Conservation (phyloP, 2,113 vertebrate genomes). For the Ascaphus truei region DNA sequence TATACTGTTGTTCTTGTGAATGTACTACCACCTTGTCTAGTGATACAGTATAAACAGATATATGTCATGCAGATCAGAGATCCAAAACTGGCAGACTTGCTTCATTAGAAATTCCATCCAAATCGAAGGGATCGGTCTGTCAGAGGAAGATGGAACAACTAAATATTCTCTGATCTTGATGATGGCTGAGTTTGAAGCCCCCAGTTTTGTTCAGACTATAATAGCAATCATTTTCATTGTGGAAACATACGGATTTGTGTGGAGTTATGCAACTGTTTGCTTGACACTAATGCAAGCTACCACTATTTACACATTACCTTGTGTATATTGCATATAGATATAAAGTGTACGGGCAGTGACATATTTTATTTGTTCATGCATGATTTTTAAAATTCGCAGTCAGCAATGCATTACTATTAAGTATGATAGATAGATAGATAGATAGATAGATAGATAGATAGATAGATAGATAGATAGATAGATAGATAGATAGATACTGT, state of each 20-base stretch:
- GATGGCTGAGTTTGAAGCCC: too few species aligned
- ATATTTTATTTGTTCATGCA: not conserved
- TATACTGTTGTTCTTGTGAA: constrained; percentile 14
- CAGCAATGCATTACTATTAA: too few species aligned
- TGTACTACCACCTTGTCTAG: constrained; percentile 24
- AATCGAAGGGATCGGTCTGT: too few species aligned
- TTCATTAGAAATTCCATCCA: constrained; percentile 21
- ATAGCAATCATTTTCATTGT: not conserved
- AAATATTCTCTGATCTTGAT: too few species aligned
- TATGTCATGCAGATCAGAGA: not conserved
- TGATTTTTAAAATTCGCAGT: not conserved
- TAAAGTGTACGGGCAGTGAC: not conserved
- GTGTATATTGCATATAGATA: not conserved
- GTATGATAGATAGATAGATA: too few species aligned
- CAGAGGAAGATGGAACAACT: not conserved
- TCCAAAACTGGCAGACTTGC: constrained; percentile 14
- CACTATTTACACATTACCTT: not conserved
- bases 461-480: too few species aligned
- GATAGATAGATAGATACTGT: too few species aligned
- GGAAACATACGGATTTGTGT: not conserved
- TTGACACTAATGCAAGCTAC: not conserved
- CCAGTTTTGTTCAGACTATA: too few species aligned
- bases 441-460: too few species aligned
- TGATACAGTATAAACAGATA: constrained; percentile 43
- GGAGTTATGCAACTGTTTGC: not conserved